Evolutionary conservation across 2,113 vertebrate genomes (phyloP), one percentile per base, ranked within the genome.

Genomic region (Polypterus senegalus): DNA sequence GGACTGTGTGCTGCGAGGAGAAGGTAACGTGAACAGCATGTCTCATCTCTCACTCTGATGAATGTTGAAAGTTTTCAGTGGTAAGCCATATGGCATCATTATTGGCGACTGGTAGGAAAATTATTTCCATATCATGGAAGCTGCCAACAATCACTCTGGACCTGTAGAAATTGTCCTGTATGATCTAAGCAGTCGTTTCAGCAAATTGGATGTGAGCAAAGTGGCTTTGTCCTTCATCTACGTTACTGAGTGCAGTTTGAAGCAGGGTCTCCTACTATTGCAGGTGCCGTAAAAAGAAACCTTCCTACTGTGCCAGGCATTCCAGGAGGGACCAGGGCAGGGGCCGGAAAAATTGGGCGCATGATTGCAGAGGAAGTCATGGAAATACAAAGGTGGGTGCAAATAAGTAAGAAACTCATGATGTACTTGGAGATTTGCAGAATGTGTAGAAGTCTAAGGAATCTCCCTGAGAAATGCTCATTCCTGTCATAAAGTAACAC

Each of bases 281-380:
- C 73, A 95, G 94, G 92, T 58, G 91, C 88, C 60, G 90, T 90
- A 4, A 91, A 93, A 75, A 86, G 93, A 65, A 82, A 85, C 44
- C 85, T 96, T 67, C 93, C 95, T 65, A 87, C 89, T 5, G 93
- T 98, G 49, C 96, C 96, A 2, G 95, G 96, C 63, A 95, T 97
- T 77, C 94, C 96, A 9, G 96, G 94, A 5, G 96, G 96, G 64
- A 98, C 96, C 1, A 86, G 93, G 74, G 91, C 95, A 0, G 96
- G 96, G 65, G 96, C 95, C 3, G 96, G 95, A 54, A 98, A 99
- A 85, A 97, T 99, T 54, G 96, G 96, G 27, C 90, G 96, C 63
- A 99, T 99, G 93, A 99, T 99, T 58, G 96, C 95, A 6, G 96
- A 99, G 71, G 96, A 99, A 75, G 92, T 98, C 76, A 97, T 99